phyloP scores from a whole-genome alignment of 2,113 vertebrate genomes.

The Hippocampus mohnikei region DNA sequence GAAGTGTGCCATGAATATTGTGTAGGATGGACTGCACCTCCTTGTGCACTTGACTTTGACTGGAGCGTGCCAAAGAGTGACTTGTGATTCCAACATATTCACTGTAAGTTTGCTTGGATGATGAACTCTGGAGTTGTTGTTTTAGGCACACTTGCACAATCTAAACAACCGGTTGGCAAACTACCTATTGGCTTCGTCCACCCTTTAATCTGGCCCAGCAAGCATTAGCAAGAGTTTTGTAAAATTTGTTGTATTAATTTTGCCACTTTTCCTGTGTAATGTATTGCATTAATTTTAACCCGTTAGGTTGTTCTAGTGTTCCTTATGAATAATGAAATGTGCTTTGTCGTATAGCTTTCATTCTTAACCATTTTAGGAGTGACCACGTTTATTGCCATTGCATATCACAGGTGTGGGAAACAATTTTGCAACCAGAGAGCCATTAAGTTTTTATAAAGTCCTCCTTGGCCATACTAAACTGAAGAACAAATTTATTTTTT shows the following conservation, averaged over 20 bases:
- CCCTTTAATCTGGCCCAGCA: neutral
- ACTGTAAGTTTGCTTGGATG: neutral
- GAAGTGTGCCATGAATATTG: conserved; percentile 17
- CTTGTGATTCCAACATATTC: conserved; percentile 4
- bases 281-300: neutral
- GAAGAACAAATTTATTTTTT: neutral
- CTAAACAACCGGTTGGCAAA: neutral
- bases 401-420: neutral
- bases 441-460: neutral
- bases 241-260: neutral
- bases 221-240: neutral
- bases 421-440: neutral
- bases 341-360: neutral
- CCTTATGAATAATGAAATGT: neutral
- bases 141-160: neutral
- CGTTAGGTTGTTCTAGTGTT: neutral
- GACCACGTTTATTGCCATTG: neutral
- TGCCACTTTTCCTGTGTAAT: neutral
- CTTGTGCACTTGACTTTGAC: neutral
- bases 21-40: conserved; percentile 25
- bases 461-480: neutral
- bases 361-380: neutral
- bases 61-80: conserved; percentile 50
- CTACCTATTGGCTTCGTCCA: neutral
- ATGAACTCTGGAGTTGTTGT: conserved; percentile 5